These are phyloP conservation scores for Erebia palarica DNA, from an alignment of 2,888 invertebrate genomes.

Conservation along the genomic window DNA sequence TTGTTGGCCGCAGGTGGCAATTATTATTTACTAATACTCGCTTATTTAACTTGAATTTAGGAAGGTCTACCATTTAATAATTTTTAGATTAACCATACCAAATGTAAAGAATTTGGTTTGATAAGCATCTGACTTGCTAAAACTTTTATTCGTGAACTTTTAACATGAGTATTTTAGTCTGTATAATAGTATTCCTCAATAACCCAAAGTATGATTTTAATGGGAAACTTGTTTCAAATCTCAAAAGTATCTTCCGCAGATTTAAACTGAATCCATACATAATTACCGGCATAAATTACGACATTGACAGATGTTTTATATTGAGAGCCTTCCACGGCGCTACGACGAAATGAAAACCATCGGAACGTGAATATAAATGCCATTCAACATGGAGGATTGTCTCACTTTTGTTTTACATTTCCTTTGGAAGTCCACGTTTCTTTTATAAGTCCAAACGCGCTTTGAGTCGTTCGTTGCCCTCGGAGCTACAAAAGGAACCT, in stretches of 20 bases:
- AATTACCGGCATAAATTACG: background rate
- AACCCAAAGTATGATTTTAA: no score
- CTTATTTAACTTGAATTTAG: no score
- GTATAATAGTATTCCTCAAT: no score
- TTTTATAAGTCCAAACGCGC: constrained; percentile 27
- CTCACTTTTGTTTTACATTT: constrained; percentile 34
- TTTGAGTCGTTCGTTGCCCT: constrained; percentile 28
- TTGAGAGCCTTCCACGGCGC: background rate
- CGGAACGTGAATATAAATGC: constrained; percentile 25
- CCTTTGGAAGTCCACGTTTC: constrained; percentile 28
- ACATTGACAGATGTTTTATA: constrained; percentile 1
- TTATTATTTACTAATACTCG: no score
- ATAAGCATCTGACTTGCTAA: no score
- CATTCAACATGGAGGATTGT: constrained; percentile 30
- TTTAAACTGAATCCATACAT: background rate
- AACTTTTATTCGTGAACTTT: no score
- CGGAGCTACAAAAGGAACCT: constrained; percentile 33
- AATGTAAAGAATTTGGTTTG: no score
- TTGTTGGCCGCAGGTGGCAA: no score
- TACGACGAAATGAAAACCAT: background rate
- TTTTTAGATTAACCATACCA: no score
- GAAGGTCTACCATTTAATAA: no score
- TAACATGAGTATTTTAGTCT: no score
- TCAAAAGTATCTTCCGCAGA: background rate
- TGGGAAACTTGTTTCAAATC: background rate